Conservation (phyloP, 2,113 vertebrate species). For the Laticauda colubrina region DNA sequence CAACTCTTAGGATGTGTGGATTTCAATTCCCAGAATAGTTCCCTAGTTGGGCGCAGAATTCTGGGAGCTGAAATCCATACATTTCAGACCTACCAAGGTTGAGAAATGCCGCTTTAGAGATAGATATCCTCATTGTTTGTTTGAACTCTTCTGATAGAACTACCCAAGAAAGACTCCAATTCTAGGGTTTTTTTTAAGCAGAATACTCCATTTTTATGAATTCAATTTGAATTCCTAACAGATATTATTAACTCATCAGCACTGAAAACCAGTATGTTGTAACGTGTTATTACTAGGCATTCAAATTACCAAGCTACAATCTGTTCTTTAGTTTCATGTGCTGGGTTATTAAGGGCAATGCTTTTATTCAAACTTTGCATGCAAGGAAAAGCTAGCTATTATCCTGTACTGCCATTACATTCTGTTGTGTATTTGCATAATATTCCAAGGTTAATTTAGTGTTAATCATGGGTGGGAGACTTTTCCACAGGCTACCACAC, state of each 20-base stretch:
- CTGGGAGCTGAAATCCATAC: too few species aligned
- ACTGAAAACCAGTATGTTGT: constrained; percentile 31
- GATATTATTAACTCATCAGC: constrained; percentile 12
- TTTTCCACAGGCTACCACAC: neutral
- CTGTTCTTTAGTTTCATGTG: constrained; percentile 13
- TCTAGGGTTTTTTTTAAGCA: neutral
- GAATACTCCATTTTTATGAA: neutral
- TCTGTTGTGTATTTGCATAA: neutral
- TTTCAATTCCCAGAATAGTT: too few species aligned
- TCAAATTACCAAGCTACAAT: neutral
- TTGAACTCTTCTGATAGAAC: constrained; percentile 72
- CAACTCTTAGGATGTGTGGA: too few species aligned
- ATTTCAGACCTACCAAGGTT: neutral
- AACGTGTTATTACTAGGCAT: constrained; percentile 39
- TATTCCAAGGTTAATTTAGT: neutral
- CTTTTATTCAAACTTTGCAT: neutral
- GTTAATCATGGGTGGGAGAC: neutral
- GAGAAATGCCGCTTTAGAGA: constrained; percentile 85
- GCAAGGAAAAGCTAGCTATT: neutral
- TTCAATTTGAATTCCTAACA: neutral
- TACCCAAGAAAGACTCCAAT: constrained; percentile 4
- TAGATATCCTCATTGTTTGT: constrained; percentile 81
- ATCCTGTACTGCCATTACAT: neutral
- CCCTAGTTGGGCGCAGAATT: too few species aligned
- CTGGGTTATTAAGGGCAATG: constrained; percentile 5